Evolutionary conservation across 2,113 vertebrate genomes (phyloP).

Genomic region (Hydropotes inermis): DNA sequence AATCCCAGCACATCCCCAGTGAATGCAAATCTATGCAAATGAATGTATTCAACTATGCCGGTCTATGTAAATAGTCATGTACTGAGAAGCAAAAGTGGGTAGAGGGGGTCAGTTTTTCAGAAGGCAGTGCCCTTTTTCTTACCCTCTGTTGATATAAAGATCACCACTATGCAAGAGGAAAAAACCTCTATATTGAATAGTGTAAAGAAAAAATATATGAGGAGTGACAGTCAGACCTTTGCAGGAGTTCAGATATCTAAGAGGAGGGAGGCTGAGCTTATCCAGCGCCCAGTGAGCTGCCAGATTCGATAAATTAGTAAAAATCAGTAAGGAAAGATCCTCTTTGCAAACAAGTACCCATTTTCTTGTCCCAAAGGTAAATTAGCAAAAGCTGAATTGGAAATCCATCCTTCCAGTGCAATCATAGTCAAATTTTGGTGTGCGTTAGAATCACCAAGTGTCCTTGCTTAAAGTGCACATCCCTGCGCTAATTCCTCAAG

Average conservation of each 20-base stretch:
- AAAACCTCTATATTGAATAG: neutral
- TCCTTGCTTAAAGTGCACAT: neutral
- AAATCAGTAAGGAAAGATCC: conserved; percentile 38
- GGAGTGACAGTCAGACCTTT: neutral
- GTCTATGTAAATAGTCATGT: neutral
- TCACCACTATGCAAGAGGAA: neutral
- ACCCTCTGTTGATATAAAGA: neutral
- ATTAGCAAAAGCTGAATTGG: neutral
- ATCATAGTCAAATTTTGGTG: neutral
- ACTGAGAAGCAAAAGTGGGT: neutral
- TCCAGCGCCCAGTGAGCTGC: neutral
- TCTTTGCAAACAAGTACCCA: conserved; percentile 10
- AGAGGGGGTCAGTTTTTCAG: neutral
- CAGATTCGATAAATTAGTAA: conserved; percentile 34
- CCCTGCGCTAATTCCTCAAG: too few relatives aligned
- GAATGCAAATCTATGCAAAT: conserved; percentile 22
- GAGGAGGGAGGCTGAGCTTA: neutral
- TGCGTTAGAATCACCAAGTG: neutral
- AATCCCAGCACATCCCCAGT: neutral
- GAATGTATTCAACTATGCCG: neutral
- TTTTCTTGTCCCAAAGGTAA: conserved; percentile 19
- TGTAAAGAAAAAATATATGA: neutral
- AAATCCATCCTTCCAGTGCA: neutral
- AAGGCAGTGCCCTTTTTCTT: neutral
- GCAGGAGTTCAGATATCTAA: neutral